Evolutionary conservation across 2,888 invertebrate species (phyloP), one percentile per base, ranked within the genome.

Genomic region (Listrodromus nycthemerus): DNA sequence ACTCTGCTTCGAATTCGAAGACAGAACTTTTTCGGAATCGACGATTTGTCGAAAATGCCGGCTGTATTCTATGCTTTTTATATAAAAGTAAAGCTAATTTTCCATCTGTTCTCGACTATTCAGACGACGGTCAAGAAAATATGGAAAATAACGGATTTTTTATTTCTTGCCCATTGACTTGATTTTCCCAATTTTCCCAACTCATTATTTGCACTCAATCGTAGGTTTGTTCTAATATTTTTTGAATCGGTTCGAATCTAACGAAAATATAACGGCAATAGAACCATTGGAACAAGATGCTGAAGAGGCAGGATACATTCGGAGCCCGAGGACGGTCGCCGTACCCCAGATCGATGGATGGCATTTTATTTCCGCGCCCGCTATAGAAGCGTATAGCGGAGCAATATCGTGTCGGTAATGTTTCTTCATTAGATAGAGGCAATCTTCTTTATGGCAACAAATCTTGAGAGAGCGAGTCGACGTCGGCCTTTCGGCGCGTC

Each of bases 381-480:
- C 85, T 83, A 86, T 84, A 87, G 88, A 86, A 89, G 84, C 86
- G 86, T 61, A 61, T 30, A 87, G 87, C 71, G 88, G 88, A 87
- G 90, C 90, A 90, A 90, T 92, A 92, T 92, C 88, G 92, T 82
- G 89, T 85, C 87, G 87, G 90, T 91, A 90, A 92, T 91, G 92
- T 92, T 92, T 92, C 91, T 92, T 92, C 91, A 92, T 92, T 92
- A 92, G 91, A 91, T 88, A 88, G 85, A 87, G 89, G 92, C 90
- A 92, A 92, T 92, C 90, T 91, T 89, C 90, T 91, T 92, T 91
- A 92, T 92, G 91, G 91, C 91, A 90, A 92, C 91, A 91, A 91
- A 92, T 92, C 91, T 91, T 90, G 86, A 86, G 16, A 45, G 10
- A 45, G 41, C 13, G 89, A 84, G 85, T 88, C 16, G 87, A 89